Base-by-base conservation (phyloP, 2,113 vertebrate species). In the Clinocottus analis region DNA sequence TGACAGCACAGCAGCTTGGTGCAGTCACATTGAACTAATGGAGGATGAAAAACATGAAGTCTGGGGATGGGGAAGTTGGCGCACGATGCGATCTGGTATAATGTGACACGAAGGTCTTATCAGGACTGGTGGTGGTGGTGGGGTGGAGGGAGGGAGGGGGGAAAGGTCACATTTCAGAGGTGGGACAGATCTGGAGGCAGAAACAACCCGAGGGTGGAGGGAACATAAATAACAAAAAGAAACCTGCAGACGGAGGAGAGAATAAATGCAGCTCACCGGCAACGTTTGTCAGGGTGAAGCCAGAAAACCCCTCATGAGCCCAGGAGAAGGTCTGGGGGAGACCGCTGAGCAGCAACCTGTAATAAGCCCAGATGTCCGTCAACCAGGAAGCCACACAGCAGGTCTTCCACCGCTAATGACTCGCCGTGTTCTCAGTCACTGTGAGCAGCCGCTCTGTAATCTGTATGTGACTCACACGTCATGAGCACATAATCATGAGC, bases 21-120 rank as follows among this genome's bases (percentile, higher is more conserved):
- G 86, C 74, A 77, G 82, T 75, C 79, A 72, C 79, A 85, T 23
- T 55, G 74, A 85, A 77, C 87, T 88, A 87, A 89, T 83, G 85
- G 84, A 85, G 74, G 82, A 65, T 68, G 84, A 80, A 77, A 69
- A 79, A 80, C 70, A 85, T 79, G 77, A 71, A 79, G 75, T 87
- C 75, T 75, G 58, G 60, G 58, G 84, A 58, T 63, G 17, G 21
- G 39, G 45, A n/a, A 31, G 68, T 4, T 11, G 37, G 59, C 7
- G 12, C 58, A 9, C 25, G 13, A 8, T 53, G 61, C 74, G 56
- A 69, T 56, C 64, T 66, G 73, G 49, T 49, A 55, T 72, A 72
- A 75, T 75, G 56, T 69, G 59, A 72, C 67, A 68, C 56, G n/a
- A 41, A 82, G 75, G 65, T 67, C 71, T 66, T 55, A 27, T 65